Base-by-base conservation (phyloP, 2,888 invertebrate species). In the Aporophyla lueneburgensis region DNA sequence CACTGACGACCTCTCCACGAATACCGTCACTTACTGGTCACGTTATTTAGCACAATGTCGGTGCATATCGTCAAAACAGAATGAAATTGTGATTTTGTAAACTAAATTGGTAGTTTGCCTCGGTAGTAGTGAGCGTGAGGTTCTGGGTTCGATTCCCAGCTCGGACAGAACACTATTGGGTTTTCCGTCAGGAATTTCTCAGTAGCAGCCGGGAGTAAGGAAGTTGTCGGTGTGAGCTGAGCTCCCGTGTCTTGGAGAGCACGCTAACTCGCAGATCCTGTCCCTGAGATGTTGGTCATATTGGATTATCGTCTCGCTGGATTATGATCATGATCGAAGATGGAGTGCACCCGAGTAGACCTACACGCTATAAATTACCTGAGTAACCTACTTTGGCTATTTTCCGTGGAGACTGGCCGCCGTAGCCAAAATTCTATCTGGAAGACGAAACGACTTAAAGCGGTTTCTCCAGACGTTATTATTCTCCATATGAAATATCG, bases 1-100 rank as follows among this genome's bases (percentile, higher is more conserved):
- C 14, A 14, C 53, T n/a, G 53, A 33, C 33, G 21, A n/a, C 27
- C 21, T 67, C 21, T 67, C n/a, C 33, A 54, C 16, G n/a, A 33
- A 16, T n/a, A n/a, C 54, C n/a, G 21, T 33, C 40, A 40, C 5
- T 51, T 33, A 19, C 19, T 3, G n/a, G 40, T 24, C 19, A 61
- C n/a, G 24, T 68, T 19, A 58, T 58, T 24, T 58, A 40, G 40
- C 49, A 66, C n/a, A 67, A 67, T 56, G 56, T 56, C 56, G 6
- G 33, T 33, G 67, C 54, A 49, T 33, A 33, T 56, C n/a, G n/a
- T n/a, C n/a, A 56, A 66, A 51, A 66, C 66, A 9, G 33, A 9
- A 33, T 33, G 16, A 16, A 16, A 14, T 21, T 27, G 9, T 16
- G 33, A 33, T 33, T 67, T 33, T 54, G 21, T 33, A 16, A 53